Percentiles rank a stretch among this genome's conserved stretches.
These are phyloP conservation scores for Eremophila alpestris DNA, from an alignment of 2,797 vertebrate genomes.

Conservation along the genomic window DNA sequence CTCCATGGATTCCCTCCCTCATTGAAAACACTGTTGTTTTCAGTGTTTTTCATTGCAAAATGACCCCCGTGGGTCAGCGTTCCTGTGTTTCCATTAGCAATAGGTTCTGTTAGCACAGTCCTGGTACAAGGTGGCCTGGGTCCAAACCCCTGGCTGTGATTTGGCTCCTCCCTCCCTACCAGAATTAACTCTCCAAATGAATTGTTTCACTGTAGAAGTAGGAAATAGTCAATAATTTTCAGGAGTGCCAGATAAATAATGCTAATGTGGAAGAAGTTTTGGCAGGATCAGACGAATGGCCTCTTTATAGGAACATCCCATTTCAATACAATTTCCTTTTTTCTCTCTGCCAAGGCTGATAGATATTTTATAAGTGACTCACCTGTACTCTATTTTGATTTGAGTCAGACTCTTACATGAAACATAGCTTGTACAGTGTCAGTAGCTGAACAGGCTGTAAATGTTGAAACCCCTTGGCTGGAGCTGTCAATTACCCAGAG, in stretches of 20 bases:
- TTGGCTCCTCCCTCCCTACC: not conserved
- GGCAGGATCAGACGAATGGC: not conserved
- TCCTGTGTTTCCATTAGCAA: not conserved
- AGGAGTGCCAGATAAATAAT: not conserved
- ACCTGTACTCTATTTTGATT: not conserved
- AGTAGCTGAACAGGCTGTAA: not conserved
- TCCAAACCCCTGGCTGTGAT: not conserved
- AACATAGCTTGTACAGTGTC: not conserved
- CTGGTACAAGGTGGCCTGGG: not conserved
- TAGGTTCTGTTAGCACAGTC: not conserved
- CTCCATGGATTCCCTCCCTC: not conserved
- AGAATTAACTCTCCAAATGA: not conserved
- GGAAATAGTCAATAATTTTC: not conserved
- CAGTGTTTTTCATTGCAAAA: not conserved
- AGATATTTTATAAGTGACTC: not conserved
- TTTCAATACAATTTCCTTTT: not conserved
- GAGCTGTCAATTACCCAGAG: not conserved
- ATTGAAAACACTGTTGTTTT: not conserved
- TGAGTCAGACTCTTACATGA: not conserved
- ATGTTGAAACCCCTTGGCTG: not conserved
- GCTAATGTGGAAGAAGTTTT: not conserved
- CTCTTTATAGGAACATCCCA: not conserved
- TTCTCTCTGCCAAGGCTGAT: not conserved
- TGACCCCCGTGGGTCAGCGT: accelerated
- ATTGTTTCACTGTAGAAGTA: not conserved